Conservation (phyloP, 2,797 vertebrate species). For the Myripristis murdjan region DNA sequence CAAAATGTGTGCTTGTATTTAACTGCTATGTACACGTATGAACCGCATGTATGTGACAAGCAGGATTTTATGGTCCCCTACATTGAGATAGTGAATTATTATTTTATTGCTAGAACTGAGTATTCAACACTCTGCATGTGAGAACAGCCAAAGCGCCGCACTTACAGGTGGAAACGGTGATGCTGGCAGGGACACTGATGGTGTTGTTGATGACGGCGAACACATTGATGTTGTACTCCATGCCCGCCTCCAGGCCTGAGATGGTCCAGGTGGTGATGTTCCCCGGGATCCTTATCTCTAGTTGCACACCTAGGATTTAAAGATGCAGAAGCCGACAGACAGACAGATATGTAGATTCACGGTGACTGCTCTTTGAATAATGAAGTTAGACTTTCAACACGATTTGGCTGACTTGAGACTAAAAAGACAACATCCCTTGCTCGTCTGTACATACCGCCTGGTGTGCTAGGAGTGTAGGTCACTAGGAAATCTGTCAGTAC, state of each 20-base stretch:
- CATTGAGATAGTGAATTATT: constrained; percentile 1
- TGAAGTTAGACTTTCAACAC: not conserved
- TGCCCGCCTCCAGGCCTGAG: constrained; percentile 90
- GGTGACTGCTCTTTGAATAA: too few species aligned
- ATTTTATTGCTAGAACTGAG: not conserved
- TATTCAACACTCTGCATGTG: constrained; percentile 7
- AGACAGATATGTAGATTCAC: constrained; percentile 2
- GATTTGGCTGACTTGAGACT: constrained; percentile 16
- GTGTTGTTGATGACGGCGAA: constrained; percentile 92
- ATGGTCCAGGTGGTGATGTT: constrained; percentile 91
- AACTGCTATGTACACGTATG: constrained; percentile 8
- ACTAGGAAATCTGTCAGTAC: constrained; percentile 93
- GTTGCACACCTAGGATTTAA: constrained; percentile 83
- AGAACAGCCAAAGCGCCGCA: constrained; percentile 48
- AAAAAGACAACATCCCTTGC: not conserved
- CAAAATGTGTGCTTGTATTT: not conserved
- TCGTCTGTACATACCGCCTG: constrained; percentile 73
- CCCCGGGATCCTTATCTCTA: constrained; percentile 93
- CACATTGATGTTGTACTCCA: constrained; percentile 95
- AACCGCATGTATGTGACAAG: constrained; percentile 8
- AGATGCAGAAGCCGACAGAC: constrained; percentile 16
- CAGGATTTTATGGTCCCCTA: not conserved
- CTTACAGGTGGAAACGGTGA: constrained; percentile 94
- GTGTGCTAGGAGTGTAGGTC: constrained; percentile 90
- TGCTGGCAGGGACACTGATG: constrained; percentile 90